Base-by-base conservation (phyloP, 64 coral and sea anemone species). In the Stylophora pistillata region DNA sequence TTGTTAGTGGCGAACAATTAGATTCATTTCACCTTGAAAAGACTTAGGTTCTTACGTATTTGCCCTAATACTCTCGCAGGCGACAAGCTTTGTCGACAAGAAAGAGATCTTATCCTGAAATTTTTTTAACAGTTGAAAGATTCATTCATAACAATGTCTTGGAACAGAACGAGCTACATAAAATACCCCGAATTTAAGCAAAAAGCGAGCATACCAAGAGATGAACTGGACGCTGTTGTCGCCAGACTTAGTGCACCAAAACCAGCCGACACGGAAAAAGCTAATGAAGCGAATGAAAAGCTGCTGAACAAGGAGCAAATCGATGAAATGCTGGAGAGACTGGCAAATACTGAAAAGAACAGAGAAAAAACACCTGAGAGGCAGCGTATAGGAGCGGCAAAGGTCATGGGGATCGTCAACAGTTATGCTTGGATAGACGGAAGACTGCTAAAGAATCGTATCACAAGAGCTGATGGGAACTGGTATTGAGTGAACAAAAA, bases 361-460 rank as follows among this genome's bases (percentile, higher is more conserved):
- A 28, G 71, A 26, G 73, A 90, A 20, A 92, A 77, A 11, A 97
- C 95, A 13, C 95, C 95, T 0, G 95, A 97, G 10, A 89, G 91
- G 78, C 85, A 89, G 23, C 25, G 95, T 77, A 97, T 88, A 18
- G 95, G 91, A 7, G 76, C 88, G 9, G 68, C 56, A 14, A 52
- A 60, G 26, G 73, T 71, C 14, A 90, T 97, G 87, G 95, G 95
- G 15, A 52, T 97, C 0, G 88, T 97, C 0, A 93, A 87, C 55
- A 90, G 91, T 1, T 97, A 93, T 53, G 95, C 95, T 2, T 97
- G 95, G 95, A 88, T 30, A 18, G 21, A 93, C 75, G 95, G 91
- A 15, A 58, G 63, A 29, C 72, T 93, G 2, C n/a, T 97, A 16
- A 74, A 58, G 47, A 86, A 71, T 59, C 87, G 78, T 71, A 4